Base-by-base conservation (phyloP, 2,888 invertebrate species). In the Selenia dentaria region DNA sequence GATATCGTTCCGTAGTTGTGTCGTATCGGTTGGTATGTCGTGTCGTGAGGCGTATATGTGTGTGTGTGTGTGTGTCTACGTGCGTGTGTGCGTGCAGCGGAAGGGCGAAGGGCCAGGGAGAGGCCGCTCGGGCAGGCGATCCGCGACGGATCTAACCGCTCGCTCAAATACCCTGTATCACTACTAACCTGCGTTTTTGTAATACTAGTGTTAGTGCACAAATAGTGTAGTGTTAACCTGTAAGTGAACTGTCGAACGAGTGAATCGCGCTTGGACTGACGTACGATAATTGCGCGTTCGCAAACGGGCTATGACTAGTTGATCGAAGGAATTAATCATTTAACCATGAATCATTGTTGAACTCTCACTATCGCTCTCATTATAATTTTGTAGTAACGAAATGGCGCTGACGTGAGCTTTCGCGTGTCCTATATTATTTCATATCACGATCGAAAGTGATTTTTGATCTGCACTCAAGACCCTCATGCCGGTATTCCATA, bases 191-290 rank as follows among this genome's bases (percentile, higher is more conserved):
- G 67, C 70, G 65, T 67, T 70, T 69, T 70, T 70, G 54, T 67
- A 64, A 59, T 63, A 67, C 72, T 68, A 57, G 69, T 74, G 81
- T 64, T 75, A 76, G 80, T 82, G 81, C 76, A 75, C 81, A 67
- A 71, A 57, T 71, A 77, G 71, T 76, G 75, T 72, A 70, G 75
- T 75, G 73, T 54, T 56, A 60, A 59, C 50, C 57, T 56, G 1
- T 60, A 56, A 60, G 58, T 53, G 66, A 49, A 51, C 46, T 39
- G 25, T 41, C 24, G 34, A 31, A 29, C 40, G 49, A 40, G 34
- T 28, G 46, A 28, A 6, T 24, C 9, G 37, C 39, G 28, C 25
- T 32, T 29, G 26, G 13, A 37, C 18, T 24, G 18, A 18, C 18
- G 18, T 18, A 5, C 4, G 18, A 5, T 18, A 6, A 18, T 18